Percentiles rank a stretch among this genome's conserved stretches.
Conservation (phyloP, 2,888 invertebrate genomes). For the Agrypnus murinus region DNA sequence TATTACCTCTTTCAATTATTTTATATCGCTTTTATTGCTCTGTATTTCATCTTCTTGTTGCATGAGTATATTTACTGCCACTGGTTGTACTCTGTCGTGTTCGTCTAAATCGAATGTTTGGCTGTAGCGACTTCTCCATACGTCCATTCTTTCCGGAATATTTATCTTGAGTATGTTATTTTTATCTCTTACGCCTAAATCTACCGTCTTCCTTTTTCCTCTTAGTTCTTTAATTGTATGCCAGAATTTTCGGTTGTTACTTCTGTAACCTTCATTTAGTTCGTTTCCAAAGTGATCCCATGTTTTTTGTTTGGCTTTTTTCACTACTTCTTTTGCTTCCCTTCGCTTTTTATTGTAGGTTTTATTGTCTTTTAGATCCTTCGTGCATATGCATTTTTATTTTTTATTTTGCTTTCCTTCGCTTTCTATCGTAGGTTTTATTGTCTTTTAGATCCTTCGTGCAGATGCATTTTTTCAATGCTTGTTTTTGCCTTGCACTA, state of each 20-base stretch:
- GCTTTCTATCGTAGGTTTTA: too few species aligned
- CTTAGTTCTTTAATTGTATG: background rate
- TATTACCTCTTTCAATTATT: too few species aligned
- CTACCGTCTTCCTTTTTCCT: background rate
- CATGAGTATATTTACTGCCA: slow-evolving; percentile 7
- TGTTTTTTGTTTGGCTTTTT: too few species aligned
- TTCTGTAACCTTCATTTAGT: too few species aligned
- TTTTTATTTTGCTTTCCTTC: too few species aligned
- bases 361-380: slow-evolving; percentile 4
- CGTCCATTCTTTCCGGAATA: slow-evolving; percentile 8
- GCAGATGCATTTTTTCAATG: slow-evolving; percentile 12
- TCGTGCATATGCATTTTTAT: slow-evolving; percentile 16
- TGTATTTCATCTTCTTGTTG: slow-evolving; percentile 19
- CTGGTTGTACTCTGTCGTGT: slow-evolving; percentile 10
- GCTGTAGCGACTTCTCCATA: slow-evolving; percentile 6
- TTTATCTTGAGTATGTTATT: too few species aligned
- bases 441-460: slow-evolving; percentile 8
- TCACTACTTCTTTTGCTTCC: too few species aligned
- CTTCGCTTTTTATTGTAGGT: too few species aligned
- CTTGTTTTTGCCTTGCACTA: slow-evolving; percentile 12
- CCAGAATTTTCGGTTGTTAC: slow-evolving; percentile 1
- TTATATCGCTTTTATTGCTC: too few species aligned
- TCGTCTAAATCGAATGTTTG: too few species aligned
- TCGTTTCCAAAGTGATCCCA: too few species aligned
- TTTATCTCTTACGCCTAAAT: background rate